These are phyloP conservation scores for Urosaurus nigricauda DNA, from an alignment of 2,797 vertebrate genomes.

Conservation along the genomic window DNA sequence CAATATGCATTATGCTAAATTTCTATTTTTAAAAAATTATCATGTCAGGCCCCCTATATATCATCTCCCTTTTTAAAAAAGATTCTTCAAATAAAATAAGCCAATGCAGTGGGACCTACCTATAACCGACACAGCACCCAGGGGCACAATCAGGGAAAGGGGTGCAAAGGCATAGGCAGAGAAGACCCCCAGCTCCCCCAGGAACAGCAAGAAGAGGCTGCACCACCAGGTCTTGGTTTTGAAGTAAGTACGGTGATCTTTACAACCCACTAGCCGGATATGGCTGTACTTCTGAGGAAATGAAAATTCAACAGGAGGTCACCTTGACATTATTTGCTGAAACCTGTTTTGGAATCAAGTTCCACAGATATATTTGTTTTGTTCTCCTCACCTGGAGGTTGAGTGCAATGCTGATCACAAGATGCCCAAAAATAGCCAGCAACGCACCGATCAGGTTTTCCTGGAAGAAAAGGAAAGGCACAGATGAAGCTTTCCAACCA, in stretches of 20 bases:
- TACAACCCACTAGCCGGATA: slow-evolving; percentile 86
- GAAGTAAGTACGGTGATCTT: slow-evolving; percentile 91
- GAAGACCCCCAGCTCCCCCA: slow-evolving; percentile 92
- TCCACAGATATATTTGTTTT: not conserved
- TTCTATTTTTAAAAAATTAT: not conserved
- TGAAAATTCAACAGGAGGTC: not conserved
- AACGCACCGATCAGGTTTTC: slow-evolving; percentile 96
- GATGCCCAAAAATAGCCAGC: slow-evolving; percentile 94
- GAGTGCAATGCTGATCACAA: slow-evolving; percentile 93
- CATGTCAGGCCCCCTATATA: not conserved
- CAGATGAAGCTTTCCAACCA: not conserved
- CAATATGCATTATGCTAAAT: not conserved
- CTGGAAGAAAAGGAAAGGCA: slow-evolving; percentile 75
- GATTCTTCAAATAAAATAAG: not conserved
- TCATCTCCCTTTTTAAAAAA: not conserved
- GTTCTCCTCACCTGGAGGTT: slow-evolving; percentile 89
- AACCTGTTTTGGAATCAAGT: not conserved
- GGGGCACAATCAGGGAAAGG: slow-evolving; percentile 89
- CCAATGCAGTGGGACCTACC: slow-evolving; percentile 78
- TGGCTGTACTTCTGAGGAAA: slow-evolving; percentile 91
- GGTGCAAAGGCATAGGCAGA: slow-evolving; percentile 94
- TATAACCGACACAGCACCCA: slow-evolving; percentile 91
- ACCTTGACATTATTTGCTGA: too few species aligned
- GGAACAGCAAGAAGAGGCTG: slow-evolving; percentile 86
- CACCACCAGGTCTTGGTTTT: slow-evolving; percentile 95